A percentile compares a stretch with the other conserved stretches of the same genome.
Conservation (phyloP, 2,113 vertebrate genomes). For the Miniopterus natalensis region DNA sequence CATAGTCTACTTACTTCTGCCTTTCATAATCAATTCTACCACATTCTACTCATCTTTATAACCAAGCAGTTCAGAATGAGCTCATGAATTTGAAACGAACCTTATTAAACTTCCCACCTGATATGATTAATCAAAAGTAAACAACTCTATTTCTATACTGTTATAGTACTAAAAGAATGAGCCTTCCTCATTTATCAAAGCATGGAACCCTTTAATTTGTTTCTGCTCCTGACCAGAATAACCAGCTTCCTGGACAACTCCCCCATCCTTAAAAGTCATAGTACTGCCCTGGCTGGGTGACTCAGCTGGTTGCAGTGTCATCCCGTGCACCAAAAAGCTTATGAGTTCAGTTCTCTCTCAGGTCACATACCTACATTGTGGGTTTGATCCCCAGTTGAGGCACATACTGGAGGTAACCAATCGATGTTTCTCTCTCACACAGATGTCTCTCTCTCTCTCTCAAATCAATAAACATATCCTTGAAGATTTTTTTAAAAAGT, state of each 20-base stretch:
- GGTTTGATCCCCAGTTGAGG: not conserved
- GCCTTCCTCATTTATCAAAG: not conserved
- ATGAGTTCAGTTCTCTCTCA: not conserved
- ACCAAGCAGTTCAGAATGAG: not conserved
- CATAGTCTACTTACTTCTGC: not conserved
- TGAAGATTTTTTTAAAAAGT: not conserved
- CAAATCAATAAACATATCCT: not conserved
- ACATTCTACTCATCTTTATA: slow-evolving; percentile 44
- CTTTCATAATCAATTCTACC: slow-evolving; percentile 49
- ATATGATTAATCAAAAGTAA: slow-evolving; percentile 42
- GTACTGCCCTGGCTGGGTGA: not conserved
- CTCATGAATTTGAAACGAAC: slow-evolving; percentile 41
- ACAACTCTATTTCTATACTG: slow-evolving; percentile 17
- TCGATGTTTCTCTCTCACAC: not conserved
- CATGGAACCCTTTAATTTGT: not conserved
- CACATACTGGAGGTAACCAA: not conserved
- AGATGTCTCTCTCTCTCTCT: not conserved
- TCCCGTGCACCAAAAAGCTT: not conserved
- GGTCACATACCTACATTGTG: not conserved
- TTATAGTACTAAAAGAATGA: not conserved
- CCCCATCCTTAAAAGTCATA: not conserved
- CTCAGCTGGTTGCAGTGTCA: not conserved
- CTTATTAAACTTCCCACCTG: not conserved
- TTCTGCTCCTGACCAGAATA: slow-evolving; percentile 44
- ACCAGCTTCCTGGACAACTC: slow-evolving; percentile 47